A percentile compares a stretch with the other conserved stretches of the same genome.
phyloP scores from a whole-genome alignment of 30 jellyfish, hydroid and myxozoan genomes.

The Pseudorhiza aurosa region DNA sequence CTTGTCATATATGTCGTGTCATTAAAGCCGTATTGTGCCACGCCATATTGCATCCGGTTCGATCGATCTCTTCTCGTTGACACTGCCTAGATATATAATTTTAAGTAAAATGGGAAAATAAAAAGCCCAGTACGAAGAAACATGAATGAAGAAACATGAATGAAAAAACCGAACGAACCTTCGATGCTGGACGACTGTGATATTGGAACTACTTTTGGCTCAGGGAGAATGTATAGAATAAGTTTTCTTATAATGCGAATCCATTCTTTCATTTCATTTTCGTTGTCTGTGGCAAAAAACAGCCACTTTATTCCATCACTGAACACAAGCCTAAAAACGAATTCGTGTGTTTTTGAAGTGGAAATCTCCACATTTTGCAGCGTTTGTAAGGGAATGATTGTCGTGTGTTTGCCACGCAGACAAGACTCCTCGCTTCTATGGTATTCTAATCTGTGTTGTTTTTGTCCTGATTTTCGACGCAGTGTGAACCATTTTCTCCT shows the following conservation, averaged over 20 bases:
- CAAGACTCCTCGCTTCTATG: conserved; percentile 91
- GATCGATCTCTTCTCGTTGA: no score
- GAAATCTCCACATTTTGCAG: conserved; percentile 55
- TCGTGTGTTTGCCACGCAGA: conserved; percentile 76
- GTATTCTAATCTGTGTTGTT: conserved; percentile 81
- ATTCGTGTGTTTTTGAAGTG: conserved; percentile 73
- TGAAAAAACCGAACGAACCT: conserved; percentile 29
- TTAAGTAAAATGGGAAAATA: no score
- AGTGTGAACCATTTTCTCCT: conserved; percentile 88
- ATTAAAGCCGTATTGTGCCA: no score
- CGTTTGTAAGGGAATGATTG: conserved; percentile 77
- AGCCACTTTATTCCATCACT: conserved; percentile 72
- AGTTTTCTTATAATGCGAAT: conserved; percentile 69
- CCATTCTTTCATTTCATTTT: conserved; percentile 85
- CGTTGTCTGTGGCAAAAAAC: conserved; percentile 71
- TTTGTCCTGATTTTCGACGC: conserved; percentile 89
- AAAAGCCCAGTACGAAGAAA: no score
- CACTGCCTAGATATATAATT: no score
- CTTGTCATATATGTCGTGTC: no score
- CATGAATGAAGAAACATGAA: not conserved
- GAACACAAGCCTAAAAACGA: conserved; percentile 67
- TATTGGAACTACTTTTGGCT: conserved; percentile 50
- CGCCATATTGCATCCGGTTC: no score
- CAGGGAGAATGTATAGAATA: conserved; percentile 55
- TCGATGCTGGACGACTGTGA: conserved; percentile 31